A percentile compares a stretch with the other conserved stretches of the same genome.
Evolutionary conservation across 1,140 invertebrate species (phyloP).

Genomic region (Lordiphosa clarofinis): DNA sequence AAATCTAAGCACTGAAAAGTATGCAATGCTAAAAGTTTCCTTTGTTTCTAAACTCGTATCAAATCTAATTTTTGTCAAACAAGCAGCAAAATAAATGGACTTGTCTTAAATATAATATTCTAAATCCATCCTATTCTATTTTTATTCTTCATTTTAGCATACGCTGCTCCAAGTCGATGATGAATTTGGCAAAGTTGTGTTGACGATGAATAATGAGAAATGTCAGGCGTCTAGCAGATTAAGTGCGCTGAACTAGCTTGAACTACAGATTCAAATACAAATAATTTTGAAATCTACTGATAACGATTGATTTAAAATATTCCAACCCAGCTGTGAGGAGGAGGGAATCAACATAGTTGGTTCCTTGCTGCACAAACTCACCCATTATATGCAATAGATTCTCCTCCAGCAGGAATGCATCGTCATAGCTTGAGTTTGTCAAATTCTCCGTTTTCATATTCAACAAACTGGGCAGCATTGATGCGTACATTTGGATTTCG

Average conservation of each 20-base stretch:
- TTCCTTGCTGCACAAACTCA: slow-evolving; percentile 38
- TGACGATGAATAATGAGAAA: slow-evolving; percentile 22
- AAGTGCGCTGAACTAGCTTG: background rate
- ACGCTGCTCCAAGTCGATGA: slow-evolving; percentile 11
- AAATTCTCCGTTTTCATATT: slow-evolving; percentile 77
- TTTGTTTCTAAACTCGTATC: too few relatives aligned
- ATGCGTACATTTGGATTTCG: slow-evolving; percentile 53
- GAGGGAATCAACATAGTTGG: too few relatives aligned
- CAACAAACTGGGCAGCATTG: slow-evolving; percentile 70
- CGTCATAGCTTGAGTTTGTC: slow-evolving; percentile 67
- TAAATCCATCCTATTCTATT: too few relatives aligned
- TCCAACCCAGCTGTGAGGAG: too few relatives aligned
- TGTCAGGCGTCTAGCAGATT: background rate
- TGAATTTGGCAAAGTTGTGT: slow-evolving; percentile 7
- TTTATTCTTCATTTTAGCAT: background rate
- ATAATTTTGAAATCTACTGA: background rate
- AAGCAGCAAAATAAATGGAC: too few relatives aligned
- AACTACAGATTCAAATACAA: background rate
- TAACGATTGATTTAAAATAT: too few relatives aligned
- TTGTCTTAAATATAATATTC: too few relatives aligned
- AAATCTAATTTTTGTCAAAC: too few relatives aligned
- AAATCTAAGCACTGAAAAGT: too few relatives aligned
- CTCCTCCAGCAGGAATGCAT: slow-evolving; percentile 67
- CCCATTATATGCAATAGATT: slow-evolving; percentile 76
- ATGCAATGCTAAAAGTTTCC: too few relatives aligned